These are phyloP conservation scores for Magallana ariakensis DNA, from an alignment of 1,140 invertebrate genomes.

Conservation along the genomic window DNA sequence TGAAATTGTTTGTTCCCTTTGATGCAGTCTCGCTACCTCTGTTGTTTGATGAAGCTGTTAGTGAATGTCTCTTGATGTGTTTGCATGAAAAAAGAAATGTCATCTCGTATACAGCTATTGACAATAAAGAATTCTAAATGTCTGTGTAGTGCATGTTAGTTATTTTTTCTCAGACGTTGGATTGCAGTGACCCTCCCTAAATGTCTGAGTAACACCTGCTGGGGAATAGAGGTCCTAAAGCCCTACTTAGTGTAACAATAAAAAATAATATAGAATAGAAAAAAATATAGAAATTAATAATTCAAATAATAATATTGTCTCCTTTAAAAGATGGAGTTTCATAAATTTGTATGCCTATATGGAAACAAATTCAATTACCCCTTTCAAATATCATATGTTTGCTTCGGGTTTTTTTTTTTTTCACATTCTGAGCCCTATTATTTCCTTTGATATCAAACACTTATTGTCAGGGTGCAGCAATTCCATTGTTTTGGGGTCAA, in stretches of 20 bases:
- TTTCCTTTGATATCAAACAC: slow-evolving; percentile 14
- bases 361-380: background rate
- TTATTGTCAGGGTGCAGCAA: background rate
- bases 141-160: background rate
- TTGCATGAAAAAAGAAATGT: slow-evolving; percentile 34
- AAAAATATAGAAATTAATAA: background rate
- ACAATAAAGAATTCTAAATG: slow-evolving; percentile 26
- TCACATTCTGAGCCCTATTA: background rate
- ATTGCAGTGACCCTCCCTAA: background rate
- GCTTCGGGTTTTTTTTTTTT: background rate
- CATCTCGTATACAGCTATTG: slow-evolving; percentile 8
- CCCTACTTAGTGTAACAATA: background rate
- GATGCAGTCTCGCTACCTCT: background rate
- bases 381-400: background rate
- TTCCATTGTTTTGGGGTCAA: background rate
- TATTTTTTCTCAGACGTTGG: background rate
- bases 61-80: background rate
- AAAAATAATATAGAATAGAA: background rate
- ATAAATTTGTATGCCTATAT: background rate
- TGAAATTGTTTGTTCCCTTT: background rate
- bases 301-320: background rate
- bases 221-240: background rate
- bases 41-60: background rate
- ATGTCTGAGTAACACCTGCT: background rate
- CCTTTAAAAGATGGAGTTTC: background rate